phyloP scores from a whole-genome alignment of 2,888 invertebrate species.

The Copidosoma aretas region DNA sequence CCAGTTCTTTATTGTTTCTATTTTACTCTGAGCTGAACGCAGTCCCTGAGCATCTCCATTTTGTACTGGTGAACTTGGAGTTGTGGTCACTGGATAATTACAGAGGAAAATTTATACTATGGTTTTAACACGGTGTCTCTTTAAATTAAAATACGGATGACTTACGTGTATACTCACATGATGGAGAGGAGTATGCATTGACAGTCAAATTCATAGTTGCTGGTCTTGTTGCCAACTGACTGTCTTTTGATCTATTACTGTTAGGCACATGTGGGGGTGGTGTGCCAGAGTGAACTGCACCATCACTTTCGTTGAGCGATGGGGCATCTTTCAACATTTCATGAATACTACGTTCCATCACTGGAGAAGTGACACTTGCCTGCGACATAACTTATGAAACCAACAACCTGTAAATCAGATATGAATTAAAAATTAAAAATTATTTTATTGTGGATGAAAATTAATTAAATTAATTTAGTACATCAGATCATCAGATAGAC shows the following conservation, averaged over 20 bases:
- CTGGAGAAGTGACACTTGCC: slow-evolving; percentile 45
- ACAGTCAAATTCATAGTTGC: slow-evolving; percentile 75
- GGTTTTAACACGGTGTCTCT: too few species aligned
- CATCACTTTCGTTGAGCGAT: slow-evolving; percentile 77
- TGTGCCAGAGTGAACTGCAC: slow-evolving; percentile 77
- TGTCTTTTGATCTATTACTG: slow-evolving; percentile 55
- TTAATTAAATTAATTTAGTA: too few species aligned
- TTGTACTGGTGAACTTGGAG: slow-evolving; percentile 68
- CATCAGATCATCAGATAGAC: too few species aligned
- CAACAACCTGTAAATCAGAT: not conserved
- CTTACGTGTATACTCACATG: slow-evolving; percentile 46
- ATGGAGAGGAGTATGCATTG: slow-evolving; percentile 69
- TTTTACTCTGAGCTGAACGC: slow-evolving; percentile 78
- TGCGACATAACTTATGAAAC: slow-evolving; percentile 42
- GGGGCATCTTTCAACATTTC: slow-evolving; percentile 87
- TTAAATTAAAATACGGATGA: slow-evolving; percentile 1
- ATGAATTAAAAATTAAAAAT: not conserved
- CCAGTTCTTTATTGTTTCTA: slow-evolving; percentile 95
- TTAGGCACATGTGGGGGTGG: slow-evolving; percentile 65
- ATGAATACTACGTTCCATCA: slow-evolving; percentile 76
- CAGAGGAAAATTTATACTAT: not conserved
- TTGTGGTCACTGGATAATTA: slow-evolving; percentile 48
- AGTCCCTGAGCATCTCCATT: slow-evolving; percentile 73
- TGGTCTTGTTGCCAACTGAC: slow-evolving; percentile 65
- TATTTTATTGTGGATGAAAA: not conserved